phyloP scores from a whole-genome alignment of 2,113 vertebrate species.

The Rana temporaria region DNA sequence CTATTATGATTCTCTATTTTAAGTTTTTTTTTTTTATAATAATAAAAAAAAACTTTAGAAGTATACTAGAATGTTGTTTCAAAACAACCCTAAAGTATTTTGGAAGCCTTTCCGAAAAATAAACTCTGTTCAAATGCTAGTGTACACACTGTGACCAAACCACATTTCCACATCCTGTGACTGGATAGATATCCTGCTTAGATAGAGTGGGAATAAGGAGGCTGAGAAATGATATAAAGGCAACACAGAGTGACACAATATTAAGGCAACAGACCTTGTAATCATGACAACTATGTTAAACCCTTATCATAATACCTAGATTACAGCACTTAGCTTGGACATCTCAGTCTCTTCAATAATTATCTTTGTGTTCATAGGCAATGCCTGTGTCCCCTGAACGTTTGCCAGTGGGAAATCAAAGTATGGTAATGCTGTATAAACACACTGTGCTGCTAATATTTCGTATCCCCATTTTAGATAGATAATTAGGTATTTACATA shows the following conservation, averaged over 20 bases:
- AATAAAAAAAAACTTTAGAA: too few species aligned
- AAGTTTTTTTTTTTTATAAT: too few species aligned
- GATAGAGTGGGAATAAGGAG: slow-evolving; percentile 20
- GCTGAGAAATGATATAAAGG: slow-evolving; percentile 25
- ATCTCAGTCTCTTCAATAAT: slow-evolving; percentile 47
- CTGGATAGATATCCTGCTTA: slow-evolving; percentile 3
- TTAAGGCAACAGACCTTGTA: slow-evolving; percentile 35
- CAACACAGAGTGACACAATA: slow-evolving; percentile 24
- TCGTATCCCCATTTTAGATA: slow-evolving; percentile 22
- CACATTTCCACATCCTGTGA: slow-evolving; percentile 55
- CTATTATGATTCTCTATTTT: too few species aligned
- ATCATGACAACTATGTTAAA: slow-evolving; percentile 36
- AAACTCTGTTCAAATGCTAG: slow-evolving; percentile 31
- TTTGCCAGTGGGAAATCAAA: slow-evolving; percentile 46
- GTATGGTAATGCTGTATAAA: slow-evolving; percentile 39
- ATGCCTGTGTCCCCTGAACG: slow-evolving; percentile 10
- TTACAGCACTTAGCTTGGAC: slow-evolving; percentile 38
- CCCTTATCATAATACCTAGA: slow-evolving; percentile 47
- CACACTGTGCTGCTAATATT: slow-evolving; percentile 13
- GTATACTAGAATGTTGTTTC: too few species aligned
- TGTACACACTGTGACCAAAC: slow-evolving; percentile 52
- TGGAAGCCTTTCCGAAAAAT: slow-evolving; percentile 27
- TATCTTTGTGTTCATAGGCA: slow-evolving; percentile 37
- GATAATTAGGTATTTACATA: slow-evolving; percentile 35
- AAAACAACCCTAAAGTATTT: not conserved